Base-by-base conservation (phyloP, 64 coral and sea anemone genomes). In the Anthopleura sola region DNA sequence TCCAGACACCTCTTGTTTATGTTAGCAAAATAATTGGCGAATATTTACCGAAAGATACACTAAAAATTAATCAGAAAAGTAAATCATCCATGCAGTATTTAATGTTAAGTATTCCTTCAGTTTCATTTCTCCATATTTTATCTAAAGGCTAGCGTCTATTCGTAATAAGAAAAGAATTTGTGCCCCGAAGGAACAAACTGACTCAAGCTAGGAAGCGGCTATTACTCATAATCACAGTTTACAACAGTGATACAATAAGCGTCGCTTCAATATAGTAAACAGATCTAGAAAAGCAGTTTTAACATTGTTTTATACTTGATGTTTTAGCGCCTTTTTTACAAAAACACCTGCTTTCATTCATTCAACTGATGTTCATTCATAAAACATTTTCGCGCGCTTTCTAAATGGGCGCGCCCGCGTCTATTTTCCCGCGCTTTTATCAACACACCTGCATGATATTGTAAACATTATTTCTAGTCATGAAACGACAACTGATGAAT, bases 341-440 rank as follows among this genome's bases (percentile, higher is more conserved):
- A 28, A 3, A 71, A 71, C 66, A 71, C 66, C 66, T 71, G 66
- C 66, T 71, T 34, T 71, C 66, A 71, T 71, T 71, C 26, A 71
- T 29, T 71, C 10, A 18, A 66, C 24, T 71, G 31, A 34, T 71
- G 5, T 28, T 69, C 66, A 71, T 71, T 71, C 66, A 71, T 71
- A 71, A 71, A 71, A 71, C 66, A 71, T 71, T 71, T 71, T 71
- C 66, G 66, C 66, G 66, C 66, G 66, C 29, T 71, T 71, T 71
- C n/a, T 71, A 71, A 32, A 34, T 31, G 28, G 66, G 66, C 26
- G 26, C 26, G 26, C 26, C 31, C 66, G 66, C 66, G 66, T 71
- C 66, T 71, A 34, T 71, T 71, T 71, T 71, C 66, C 66, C 66
- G 66, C 66, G 66, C 66, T 71, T 66, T 71, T 71, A 71, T 71